Conservation (phyloP, 1,140 invertebrate genomes). For the Ridgeia piscesae region DNA sequence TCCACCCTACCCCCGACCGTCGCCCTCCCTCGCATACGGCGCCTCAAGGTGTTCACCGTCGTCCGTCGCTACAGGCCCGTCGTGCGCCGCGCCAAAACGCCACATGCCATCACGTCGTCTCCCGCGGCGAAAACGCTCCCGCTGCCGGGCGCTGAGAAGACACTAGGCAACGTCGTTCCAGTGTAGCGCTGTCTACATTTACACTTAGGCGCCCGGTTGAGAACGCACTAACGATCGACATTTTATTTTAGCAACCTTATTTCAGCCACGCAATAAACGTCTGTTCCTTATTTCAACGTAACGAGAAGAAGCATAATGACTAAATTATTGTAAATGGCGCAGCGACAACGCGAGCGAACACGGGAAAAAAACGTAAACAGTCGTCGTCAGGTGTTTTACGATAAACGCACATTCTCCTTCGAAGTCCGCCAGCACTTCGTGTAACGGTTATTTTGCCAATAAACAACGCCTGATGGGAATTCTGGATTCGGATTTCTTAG, state of each 20-base stretch:
- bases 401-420: neutral
- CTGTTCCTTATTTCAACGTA: neutral
- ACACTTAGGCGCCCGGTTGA: too few relatives aligned
- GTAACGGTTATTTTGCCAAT: neutral
- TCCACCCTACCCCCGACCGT: neutral
- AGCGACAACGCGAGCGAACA: neutral
- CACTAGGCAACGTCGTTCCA: neutral
- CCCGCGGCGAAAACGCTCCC: neutral
- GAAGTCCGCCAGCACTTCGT: neutral
- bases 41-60: neutral
- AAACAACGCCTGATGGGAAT: neutral
- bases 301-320: neutral
- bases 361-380: neutral
- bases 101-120: neutral
- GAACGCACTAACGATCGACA: neutral
- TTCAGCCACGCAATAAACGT: neutral
- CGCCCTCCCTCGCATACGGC: neutral
- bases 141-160: neutral
- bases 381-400: neutral
- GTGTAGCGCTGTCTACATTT: neutral
- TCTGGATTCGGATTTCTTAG: neutral
- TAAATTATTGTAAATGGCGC: neutral
- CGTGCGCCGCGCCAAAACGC: neutral
- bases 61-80: neutral
- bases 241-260: neutral